Conservation (phyloP, 2,797 vertebrate species). For the Remorina albescens region DNA sequence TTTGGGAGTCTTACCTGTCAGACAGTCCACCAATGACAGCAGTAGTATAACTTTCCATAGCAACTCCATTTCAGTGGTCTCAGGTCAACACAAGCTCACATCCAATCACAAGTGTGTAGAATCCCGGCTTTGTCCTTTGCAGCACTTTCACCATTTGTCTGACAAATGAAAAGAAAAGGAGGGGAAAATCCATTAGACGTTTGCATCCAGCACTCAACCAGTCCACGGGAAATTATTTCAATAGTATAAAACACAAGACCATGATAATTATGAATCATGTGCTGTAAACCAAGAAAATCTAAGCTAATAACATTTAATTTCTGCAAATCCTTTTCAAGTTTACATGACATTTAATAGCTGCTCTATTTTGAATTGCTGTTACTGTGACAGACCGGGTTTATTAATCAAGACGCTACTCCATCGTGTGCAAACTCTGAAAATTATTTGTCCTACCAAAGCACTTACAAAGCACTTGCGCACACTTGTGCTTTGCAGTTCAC, state of each 20-base stretch:
- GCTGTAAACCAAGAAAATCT: constrained; percentile 15
- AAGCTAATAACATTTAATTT: constrained; percentile 15
- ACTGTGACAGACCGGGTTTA: neutral
- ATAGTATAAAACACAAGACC: constrained; percentile 17
- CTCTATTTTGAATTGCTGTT: constrained; percentile 7
- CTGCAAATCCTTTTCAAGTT: constrained; percentile 15
- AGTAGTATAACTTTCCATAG: constrained; percentile 94
- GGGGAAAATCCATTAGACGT: constrained; percentile 50
- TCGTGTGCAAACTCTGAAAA: constrained; percentile 24
- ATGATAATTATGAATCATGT: neutral
- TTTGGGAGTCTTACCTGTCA: constrained; percentile 90
- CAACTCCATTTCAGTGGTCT: constrained; percentile 94
- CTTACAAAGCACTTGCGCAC: constrained; percentile 39
- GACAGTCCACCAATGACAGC: constrained; percentile 89
- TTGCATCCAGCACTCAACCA: constrained; percentile 25
- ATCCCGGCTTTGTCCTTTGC: constrained; percentile 76
- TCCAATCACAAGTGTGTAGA: constrained; percentile 80
- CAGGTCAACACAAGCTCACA: constrained; percentile 82
- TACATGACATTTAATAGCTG: constrained; percentile 2
- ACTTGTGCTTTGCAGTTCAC: constrained; percentile 32
- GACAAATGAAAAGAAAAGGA: constrained; percentile 76
- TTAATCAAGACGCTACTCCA: constrained; percentile 11
- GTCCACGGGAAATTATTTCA: constrained; percentile 27
- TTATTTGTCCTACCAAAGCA: constrained; percentile 46
- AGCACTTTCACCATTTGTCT: constrained; percentile 81